Base-by-base conservation (phyloP, 2,888 invertebrate species). In the Hypomecis atomaria region DNA sequence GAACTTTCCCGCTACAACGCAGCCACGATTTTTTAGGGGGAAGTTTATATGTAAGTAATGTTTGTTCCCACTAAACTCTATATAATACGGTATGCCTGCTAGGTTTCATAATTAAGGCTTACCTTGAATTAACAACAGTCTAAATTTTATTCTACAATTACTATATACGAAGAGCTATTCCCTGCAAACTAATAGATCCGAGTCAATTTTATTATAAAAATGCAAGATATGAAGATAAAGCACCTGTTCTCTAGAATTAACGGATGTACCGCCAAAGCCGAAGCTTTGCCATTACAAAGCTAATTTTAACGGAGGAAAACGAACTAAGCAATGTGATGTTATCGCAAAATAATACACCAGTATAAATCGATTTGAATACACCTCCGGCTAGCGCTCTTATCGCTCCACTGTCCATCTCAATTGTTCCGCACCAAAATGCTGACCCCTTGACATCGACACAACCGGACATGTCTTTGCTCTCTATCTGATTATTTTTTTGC, bases 1-100 rank as follows among this genome's bases (percentile, higher is more conserved):
- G 78, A 85, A 85, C 85, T 75, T 80, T 87, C 84, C 89, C 87
- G 90, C 89, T 89, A 88, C 62, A 60, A 71, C 78, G 78, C 81
- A 78, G 77, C 81, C 79, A 84, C 80, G 83, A 78, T 85, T 86
- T 83, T 85, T 81, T n/a, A n/a, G n/a, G n/a, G n/a, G n/a, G n/a
- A n/a, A n/a, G n/a, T n/a, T n/a, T n/a, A n/a, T n/a, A n/a, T 23
- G 23, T 23, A 23, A 23, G 23, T 23, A 23, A 23, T 23, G 23
- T 23, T 23, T 2, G 1, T 23, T 3, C 23, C 23, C 23, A 3
- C 23, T 23, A 23, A 23, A 23, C 23, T 23, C 23, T 23, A 23
- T 23, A 3, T 23, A n/a, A 3, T 23, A 23, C 23, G 23, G 23
- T 23, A 23, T 23, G 3, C 1, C 1, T 23, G 23, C 23, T 23